These are phyloP conservation scores for Pomacea canaliculata DNA, from an alignment of 2,888 invertebrate genomes.

Conservation along the genomic window DNA sequence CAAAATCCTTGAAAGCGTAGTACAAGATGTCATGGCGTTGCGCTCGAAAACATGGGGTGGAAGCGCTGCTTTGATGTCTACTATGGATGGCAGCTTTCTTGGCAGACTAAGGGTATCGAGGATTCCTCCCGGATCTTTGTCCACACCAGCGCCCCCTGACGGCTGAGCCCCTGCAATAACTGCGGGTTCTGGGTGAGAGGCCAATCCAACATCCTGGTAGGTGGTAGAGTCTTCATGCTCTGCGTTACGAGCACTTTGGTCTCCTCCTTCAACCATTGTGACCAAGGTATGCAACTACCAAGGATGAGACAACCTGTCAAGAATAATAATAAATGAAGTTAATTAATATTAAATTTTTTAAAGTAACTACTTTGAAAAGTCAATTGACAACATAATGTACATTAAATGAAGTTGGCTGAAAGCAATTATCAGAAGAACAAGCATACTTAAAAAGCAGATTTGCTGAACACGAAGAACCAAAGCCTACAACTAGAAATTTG, in stretches of 20 bases:
- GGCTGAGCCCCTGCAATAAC: neutral
- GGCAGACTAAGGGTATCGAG: conserved; percentile 33
- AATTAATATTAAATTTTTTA: too few species aligned
- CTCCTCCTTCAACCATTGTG: conserved; percentile 18
- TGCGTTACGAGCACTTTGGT: neutral
- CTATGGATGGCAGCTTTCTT: conserved; percentile 54
- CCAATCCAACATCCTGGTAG: conserved; percentile 5
- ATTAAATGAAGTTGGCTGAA: too few species aligned
- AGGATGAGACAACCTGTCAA: too few species aligned
- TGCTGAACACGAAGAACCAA: too few species aligned
- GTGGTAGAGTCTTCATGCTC: conserved; percentile 6
- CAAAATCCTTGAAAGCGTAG: conserved; percentile 55
- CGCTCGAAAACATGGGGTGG: conserved; percentile 61
- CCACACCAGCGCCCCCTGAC: neutral
- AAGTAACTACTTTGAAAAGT: too few species aligned
- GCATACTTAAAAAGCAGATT: too few species aligned
- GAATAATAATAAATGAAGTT: too few species aligned
- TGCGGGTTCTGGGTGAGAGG: neutral
- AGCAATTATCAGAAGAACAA: too few species aligned
- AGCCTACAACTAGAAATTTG: too few species aligned
- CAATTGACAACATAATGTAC: too few species aligned
- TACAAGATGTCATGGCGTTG: conserved; percentile 52
- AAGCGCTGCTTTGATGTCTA: conserved; percentile 59
- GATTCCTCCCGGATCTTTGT: conserved; percentile 19
- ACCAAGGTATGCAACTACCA: too few species aligned